Base-by-base conservation (phyloP, 64 coral and sea anemone genomes). In the Montipora cactus region DNA sequence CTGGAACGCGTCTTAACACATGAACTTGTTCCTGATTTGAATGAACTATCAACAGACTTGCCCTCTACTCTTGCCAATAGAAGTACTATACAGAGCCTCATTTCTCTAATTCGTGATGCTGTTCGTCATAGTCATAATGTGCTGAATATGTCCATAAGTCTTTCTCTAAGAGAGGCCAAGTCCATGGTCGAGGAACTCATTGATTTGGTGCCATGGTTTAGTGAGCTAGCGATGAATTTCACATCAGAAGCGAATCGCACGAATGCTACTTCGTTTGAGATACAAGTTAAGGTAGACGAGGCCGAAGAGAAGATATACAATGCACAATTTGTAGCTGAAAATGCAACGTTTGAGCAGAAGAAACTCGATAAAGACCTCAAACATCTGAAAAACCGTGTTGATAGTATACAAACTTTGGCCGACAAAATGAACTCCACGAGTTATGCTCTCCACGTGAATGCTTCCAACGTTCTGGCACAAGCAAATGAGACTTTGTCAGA, bases 1-100 rank as follows among this genome's bases (percentile, higher is more conserved):
- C 79, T 98, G 57, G 96, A 98, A 74, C 10, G 22, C 8, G 75
- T 92, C 3, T 87, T 98, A 18, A 81, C 74, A 84, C 74, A 90
- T 22, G 80, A 79, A 14, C 89, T 98, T 59, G 75, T 81, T 80
- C 79, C 59, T 88, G 94, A 81, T 53, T 70, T 92, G 22, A 70
- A 77, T 19, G 20, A 79, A 48, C 53, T 97, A 12, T 85, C 88
- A 50, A 21, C 71, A 37, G 80, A 94, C 13, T 52, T 87, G 6
- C 57, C 66, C 5, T 15, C 77, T 51, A 47, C 85, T 21, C 5
- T 52, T 14, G 52, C 1, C 59, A 74, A 88, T 50, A 88, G 14
- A 14, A 86, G 89, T 61, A 94, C 5, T 19, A 97, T 79, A 7
- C 67, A 85, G 18, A 74, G 95, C 21, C 13, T 94, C 11, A 97